Percentiles rank a stretch among this genome's conserved stretches.
These are phyloP conservation scores for Caenorhabditis angaria DNA, from an alignment of 2,888 invertebrate species.

Conservation along the genomic window DNA sequence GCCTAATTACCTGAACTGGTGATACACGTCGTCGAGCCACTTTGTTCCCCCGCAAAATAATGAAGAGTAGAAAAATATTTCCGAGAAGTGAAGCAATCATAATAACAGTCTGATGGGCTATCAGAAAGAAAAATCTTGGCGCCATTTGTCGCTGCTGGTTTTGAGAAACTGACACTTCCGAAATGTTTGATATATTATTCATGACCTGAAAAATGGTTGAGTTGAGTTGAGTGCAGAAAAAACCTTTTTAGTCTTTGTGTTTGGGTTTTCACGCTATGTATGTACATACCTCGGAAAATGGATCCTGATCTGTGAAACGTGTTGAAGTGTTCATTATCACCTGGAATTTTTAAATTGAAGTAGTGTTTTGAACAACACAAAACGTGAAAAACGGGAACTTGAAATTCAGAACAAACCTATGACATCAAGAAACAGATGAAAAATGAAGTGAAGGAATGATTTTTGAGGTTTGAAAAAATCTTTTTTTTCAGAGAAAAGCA, in stretches of 20 bases:
- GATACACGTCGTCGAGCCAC: constrained; percentile 58
- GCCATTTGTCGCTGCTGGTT: no score
- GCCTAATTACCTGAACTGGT: constrained; percentile 63
- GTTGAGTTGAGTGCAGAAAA: no score
- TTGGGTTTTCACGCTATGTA: no score
- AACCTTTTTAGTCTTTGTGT: no score
- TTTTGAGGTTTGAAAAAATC: not conserved
- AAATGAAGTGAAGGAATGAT: not conserved
- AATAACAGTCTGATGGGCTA: constrained; percentile 59
- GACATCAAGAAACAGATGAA: not conserved
- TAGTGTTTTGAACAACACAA: not conserved
- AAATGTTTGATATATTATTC: not conserved
- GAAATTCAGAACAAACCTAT: not conserved
- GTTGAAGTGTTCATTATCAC: no score
- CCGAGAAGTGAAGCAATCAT: constrained; percentile 63
- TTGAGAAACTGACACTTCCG: no score
- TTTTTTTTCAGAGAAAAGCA: no score
- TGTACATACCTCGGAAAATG: no score
- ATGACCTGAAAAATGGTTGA: not conserved
- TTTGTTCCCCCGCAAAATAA: constrained; percentile 64
- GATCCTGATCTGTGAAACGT: no score
- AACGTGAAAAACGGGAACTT: not conserved
- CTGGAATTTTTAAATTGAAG: no score
- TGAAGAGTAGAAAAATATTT: constrained; percentile 65
- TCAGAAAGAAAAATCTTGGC: constrained; percentile 37